phyloP scores from a whole-genome alignment of 2,113 vertebrate species.

The Choloepus hoffmanni region DNA sequence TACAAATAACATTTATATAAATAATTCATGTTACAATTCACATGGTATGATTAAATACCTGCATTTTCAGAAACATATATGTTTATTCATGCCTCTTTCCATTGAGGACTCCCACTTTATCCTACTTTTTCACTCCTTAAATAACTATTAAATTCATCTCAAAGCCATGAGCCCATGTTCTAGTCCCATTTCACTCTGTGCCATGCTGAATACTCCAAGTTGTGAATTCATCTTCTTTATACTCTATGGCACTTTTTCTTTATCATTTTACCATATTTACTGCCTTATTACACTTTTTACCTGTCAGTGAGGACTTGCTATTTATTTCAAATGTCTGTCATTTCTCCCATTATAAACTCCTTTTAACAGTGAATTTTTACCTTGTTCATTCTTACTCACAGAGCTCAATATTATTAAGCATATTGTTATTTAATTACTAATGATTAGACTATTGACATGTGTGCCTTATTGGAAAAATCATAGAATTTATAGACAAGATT shows the following conservation, averaged over 20 bases:
- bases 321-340: neutral
- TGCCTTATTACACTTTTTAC: neutral
- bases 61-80: no score
- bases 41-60: no score
- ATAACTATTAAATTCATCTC: neutral
- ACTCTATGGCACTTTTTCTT: neutral
- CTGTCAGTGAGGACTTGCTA: neutral
- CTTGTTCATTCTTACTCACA: neutral
- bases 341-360: neutral
- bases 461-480: neutral
- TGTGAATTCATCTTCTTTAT: neutral
- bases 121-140: neutral
- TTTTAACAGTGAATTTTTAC: neutral
- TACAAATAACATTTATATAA: neutral
- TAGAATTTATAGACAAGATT: neutral
- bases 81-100: neutral
- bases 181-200: neutral
- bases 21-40: neutral
- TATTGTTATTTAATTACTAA: neutral
- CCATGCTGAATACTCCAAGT: no score
- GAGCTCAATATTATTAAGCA: neutral
- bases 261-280: neutral
- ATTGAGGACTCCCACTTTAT: neutral
- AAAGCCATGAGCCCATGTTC: neutral
- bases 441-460: neutral